Conservation (phyloP, 2,113 vertebrate genomes). For the Oryzias javanicus region DNA sequence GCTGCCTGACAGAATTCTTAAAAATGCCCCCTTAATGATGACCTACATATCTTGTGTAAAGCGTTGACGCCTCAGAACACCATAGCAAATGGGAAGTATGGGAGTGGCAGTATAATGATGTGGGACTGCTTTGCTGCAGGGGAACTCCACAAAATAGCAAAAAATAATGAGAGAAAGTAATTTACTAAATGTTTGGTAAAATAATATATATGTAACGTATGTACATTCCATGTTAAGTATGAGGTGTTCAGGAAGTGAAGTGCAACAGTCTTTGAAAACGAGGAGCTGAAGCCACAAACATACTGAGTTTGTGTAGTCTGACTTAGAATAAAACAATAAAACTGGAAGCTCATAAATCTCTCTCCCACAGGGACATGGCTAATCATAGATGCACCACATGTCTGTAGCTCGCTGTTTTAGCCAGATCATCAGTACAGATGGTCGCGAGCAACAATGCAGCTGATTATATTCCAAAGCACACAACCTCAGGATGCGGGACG, state of each 20-base stretch:
- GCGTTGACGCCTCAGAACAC: no score
- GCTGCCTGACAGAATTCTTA: no score
- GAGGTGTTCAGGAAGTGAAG: neutral
- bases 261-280: constrained; percentile 13
- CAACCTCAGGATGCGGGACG: constrained; percentile 26
- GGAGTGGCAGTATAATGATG: no score
- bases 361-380: constrained; percentile 40
- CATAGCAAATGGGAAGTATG: no score
- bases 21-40: no score
- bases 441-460: constrained; percentile 22
- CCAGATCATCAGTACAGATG: constrained; percentile 47
- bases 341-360: constrained; percentile 50
- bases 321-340: constrained; percentile 36
- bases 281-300: constrained; percentile 6
- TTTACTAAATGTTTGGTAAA: no score
- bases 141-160: no score
- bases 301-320: constrained; percentile 24
- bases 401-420: constrained; percentile 44
- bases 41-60: no score
- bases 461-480: constrained; percentile 30
- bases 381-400: constrained; percentile 45
- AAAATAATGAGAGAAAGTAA: no score
- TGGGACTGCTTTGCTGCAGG: no score
- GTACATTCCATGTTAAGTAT: no score
- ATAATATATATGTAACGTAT: no score